Conservation (phyloP, 2,888 invertebrate species). For the Caenorhabditis wallacei region DNA sequence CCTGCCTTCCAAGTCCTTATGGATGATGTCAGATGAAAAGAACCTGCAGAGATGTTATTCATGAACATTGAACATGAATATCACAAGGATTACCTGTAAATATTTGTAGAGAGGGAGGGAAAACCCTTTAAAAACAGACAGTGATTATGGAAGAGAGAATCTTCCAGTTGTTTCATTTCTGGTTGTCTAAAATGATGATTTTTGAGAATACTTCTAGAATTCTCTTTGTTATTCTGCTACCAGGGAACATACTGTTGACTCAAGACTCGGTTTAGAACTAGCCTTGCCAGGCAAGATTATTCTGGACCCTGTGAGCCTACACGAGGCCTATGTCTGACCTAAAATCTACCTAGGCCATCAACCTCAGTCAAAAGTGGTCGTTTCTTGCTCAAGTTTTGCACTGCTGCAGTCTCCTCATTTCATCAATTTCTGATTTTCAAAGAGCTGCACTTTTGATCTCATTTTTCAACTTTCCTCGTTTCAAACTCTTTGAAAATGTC, state of each 20-base stretch:
- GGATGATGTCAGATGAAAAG: not conserved
- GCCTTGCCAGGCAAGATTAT: too few species aligned
- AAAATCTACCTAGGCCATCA: too few species aligned
- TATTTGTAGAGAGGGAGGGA: not conserved
- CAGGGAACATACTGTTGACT: too few species aligned
- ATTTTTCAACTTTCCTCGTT: constrained; percentile 4
- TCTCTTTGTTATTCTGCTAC: too few species aligned
- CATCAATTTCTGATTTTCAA: not conserved
- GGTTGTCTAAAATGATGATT: not conserved
- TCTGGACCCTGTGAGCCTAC: too few species aligned
- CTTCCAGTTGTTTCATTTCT: not conserved
- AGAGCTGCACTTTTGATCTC: constrained; percentile 7
- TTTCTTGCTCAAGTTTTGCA: too few species aligned
- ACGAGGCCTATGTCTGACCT: too few species aligned
- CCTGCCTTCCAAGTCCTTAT: not conserved
- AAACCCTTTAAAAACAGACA: not conserved
- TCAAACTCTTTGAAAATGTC: not conserved
- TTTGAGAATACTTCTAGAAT: not conserved
- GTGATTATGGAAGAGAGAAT: not conserved
- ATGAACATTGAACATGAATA: constrained; percentile 23
- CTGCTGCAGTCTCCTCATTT: too few species aligned
- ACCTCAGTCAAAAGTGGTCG: too few species aligned
- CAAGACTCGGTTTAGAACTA: too few species aligned
- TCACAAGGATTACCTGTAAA: not conserved
- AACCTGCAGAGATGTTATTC: not conserved